Base-by-base conservation (phyloP, 2,797 vertebrate genomes). In the Dendrocincla fuliginosa region DNA sequence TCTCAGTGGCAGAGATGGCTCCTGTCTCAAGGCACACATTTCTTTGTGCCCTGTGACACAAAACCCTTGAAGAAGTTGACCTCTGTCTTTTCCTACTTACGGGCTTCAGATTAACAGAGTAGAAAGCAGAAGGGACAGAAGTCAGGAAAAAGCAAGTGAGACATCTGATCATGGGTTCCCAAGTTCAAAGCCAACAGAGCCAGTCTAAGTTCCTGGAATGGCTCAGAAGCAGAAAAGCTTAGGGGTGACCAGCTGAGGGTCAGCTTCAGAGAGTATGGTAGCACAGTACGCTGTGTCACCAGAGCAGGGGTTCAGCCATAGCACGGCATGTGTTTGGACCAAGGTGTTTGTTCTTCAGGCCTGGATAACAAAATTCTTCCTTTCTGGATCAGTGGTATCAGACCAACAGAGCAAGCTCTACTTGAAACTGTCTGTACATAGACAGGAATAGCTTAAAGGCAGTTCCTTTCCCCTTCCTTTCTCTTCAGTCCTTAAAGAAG, bases 281-380 rank as follows among this genome's bases (percentile, higher is more conserved):
- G 14, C 49, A 46, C 2, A 0, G 6, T 2, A 10, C 1, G 20
- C n/a, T 37, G 16, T 13, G 32, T 11, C 28, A 44, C 11, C 46
- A 37, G 4, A 63, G 33, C 27, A 10, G 10, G 44, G 18, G n/a
- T 41, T 77, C 73, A 68, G 44, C 11, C 25, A 5, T 7, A 57
- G 8, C 13, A 3, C 2, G 0, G 6, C 13, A 2, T 4, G 16
- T 0, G 3, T 39, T 55, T 55, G 42, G 79, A 14, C 9, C 13
- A 44, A 59, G 11, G 6, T 17, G 42, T 39, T 65, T 70, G 7
- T 22, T 84, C 42, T 85, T 55, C 59, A 41, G 50, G 10, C 44
- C 35, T 46, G 27, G 1, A 5, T 35, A 33, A 42, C 5, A 56
- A 75, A 73, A 32, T 5, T 46, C 41, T 46, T 73, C 46, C n/a